Conservation (phyloP, 2,797 vertebrate genomes). For the Australoheros facetus region DNA sequence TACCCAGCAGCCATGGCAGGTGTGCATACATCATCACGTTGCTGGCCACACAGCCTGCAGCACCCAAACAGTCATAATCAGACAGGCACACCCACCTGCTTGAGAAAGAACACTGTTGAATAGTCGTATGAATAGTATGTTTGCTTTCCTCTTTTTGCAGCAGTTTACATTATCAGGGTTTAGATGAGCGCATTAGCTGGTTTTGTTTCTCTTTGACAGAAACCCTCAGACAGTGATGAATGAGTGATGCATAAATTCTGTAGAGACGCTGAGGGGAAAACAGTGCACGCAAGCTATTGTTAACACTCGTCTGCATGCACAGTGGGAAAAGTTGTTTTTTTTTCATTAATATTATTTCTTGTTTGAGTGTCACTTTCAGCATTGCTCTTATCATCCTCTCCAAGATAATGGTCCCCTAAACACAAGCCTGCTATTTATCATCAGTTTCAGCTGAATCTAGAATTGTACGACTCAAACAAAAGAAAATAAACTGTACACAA, state of each 20-base stretch:
- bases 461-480: not conserved
- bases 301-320: constrained; percentile 36
- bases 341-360: constrained; percentile 43
- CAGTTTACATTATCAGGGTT: constrained; percentile 15
- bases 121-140: constrained; percentile 13
- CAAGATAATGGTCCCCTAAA: constrained; percentile 16
- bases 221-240: constrained; percentile 41
- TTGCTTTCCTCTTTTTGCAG: constrained; percentile 5
- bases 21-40: constrained; percentile 73
- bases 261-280: constrained; percentile 30
- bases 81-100: constrained; percentile 60
- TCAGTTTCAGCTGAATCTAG: not conserved
- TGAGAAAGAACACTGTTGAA: constrained; percentile 22
- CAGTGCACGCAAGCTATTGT: constrained; percentile 25
- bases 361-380: constrained; percentile 55
- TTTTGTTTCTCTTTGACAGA: constrained; percentile 37
- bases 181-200: constrained; percentile 28
- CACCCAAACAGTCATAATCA: constrained; percentile 53
- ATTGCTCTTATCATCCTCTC: constrained; percentile 36
- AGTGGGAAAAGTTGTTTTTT: constrained; percentile 45
- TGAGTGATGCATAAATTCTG: constrained; percentile 39
- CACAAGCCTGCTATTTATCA: constrained; percentile 1
- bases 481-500: rapidly evolving
- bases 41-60: constrained; percentile 68
- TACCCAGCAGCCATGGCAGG: constrained; percentile 69